Percentiles rank a stretch among this genome's conserved stretches.
Evolutionary conservation across 2,113 vertebrate species (phyloP).

Genomic region (Maccullochella peelii): DNA sequence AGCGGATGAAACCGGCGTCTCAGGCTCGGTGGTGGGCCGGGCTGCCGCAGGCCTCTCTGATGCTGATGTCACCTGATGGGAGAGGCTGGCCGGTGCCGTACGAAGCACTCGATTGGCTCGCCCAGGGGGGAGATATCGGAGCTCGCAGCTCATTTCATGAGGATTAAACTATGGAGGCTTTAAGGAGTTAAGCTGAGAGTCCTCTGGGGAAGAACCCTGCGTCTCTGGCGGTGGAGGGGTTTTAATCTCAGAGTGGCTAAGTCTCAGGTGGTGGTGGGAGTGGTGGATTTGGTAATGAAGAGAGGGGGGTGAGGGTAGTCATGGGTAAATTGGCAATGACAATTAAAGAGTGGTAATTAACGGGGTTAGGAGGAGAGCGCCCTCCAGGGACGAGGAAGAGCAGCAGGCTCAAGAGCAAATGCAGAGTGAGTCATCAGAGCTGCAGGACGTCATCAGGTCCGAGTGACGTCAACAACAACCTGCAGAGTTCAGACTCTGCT

Average conservation of each 20-base stretch:
- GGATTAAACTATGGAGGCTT: slow-evolving; percentile 70
- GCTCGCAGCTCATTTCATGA: slow-evolving; percentile 56
- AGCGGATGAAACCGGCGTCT: neutral
- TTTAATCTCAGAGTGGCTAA: slow-evolving; percentile 62
- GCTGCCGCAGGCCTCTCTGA: slow-evolving; percentile 31
- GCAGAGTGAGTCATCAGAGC: neutral
- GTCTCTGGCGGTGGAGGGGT: slow-evolving; percentile 28
- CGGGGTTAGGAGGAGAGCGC: slow-evolving; percentile 49
- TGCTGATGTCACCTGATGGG: slow-evolving; percentile 68
- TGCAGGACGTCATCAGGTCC: neutral
- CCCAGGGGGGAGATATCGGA: slow-evolving; percentile 20
- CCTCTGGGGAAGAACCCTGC: slow-evolving; percentile 36
- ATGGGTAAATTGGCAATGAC: slow-evolving; percentile 59
- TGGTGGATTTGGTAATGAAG: slow-evolving; percentile 44
- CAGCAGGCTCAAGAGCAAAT: slow-evolving; percentile 24
- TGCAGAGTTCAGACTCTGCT: neutral
- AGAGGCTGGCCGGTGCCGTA: slow-evolving; percentile 5
- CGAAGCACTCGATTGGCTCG: neutral
- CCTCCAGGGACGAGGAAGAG: slow-evolving; percentile 51
- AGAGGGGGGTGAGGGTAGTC: slow-evolving; percentile 3
- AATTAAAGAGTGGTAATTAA: slow-evolving; percentile 74
- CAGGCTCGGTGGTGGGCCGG: neutral
- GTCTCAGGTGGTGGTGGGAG: slow-evolving; percentile 23
- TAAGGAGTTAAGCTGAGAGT: slow-evolving; percentile 48
- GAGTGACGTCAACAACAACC: neutral